These are phyloP conservation scores for Dinomys branickii DNA, from an alignment of 2,113 vertebrate species.

Conservation along the genomic window DNA sequence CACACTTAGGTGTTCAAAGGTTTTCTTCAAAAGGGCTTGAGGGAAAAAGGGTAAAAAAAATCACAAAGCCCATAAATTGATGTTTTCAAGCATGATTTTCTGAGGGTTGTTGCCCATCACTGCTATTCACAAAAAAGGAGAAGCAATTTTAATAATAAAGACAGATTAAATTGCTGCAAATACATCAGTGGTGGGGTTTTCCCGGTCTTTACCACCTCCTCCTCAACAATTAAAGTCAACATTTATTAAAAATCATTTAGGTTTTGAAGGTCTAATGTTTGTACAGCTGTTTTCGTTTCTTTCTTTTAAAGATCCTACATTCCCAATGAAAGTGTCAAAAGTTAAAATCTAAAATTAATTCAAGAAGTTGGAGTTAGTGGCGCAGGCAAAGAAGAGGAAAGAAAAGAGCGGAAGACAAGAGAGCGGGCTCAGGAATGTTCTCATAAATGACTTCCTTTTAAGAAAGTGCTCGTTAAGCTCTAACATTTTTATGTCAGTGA, in stretches of 20 bases:
- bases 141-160: conserved; percentile 42
- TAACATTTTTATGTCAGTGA: neutral
- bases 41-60: conserved; percentile 63
- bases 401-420: neutral
- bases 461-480: neutral
- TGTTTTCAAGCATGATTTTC: conserved; percentile 39
- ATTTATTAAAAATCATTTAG: conserved; percentile 67
- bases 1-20: conserved; percentile 73
- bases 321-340: conserved; percentile 71
- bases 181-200: neutral
- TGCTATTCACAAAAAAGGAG: conserved; percentile 53
- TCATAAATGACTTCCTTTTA: neutral
- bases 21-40: conserved; percentile 73
- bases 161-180: neutral
- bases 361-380: conserved; percentile 14
- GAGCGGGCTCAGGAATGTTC: neutral
- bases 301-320: conserved; percentile 57
- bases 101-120: neutral
- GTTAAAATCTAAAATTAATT: conserved; percentile 68
- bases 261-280: conserved; percentile 76
- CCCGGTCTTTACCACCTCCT: neutral
- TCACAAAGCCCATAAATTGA: conserved; percentile 50
- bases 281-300: conserved; percentile 73
- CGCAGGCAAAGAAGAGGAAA: neutral
- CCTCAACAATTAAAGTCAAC: conserved; percentile 54